phyloP scores from a whole-genome alignment of 2,888 invertebrate species.

The Leucoptera coffeella region DNA sequence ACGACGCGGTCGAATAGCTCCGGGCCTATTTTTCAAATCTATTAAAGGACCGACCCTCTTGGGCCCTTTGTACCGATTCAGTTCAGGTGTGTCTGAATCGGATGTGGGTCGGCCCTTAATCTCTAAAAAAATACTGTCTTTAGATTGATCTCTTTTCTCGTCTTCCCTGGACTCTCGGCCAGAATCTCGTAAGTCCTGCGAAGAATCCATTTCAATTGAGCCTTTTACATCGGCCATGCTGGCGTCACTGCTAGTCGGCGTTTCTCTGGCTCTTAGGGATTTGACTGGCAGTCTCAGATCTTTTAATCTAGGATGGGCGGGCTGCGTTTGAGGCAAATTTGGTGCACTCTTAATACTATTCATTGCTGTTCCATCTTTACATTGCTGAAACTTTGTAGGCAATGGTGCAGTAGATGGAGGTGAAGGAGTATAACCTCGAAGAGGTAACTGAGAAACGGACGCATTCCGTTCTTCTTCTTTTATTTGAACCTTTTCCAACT shows the following conservation, averaged over 20 bases:
- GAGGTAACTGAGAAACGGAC: slow-evolving; percentile 56
- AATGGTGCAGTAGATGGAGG: slow-evolving; percentile 81
- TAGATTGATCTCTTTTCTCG: slow-evolving; percentile 64
- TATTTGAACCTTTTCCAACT: slow-evolving; percentile 59
- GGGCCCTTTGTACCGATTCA: slow-evolving; percentile 50
- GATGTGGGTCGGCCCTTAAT: slow-evolving; percentile 64
- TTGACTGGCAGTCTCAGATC: slow-evolving; percentile 70
- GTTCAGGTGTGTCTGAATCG: slow-evolving; percentile 48
- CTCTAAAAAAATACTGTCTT: slow-evolving; percentile 66
- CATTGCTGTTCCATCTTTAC: slow-evolving; percentile 60
- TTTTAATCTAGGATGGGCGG: slow-evolving; percentile 63
- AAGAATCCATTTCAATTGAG: slow-evolving; percentile 38
- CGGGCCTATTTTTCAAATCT: slow-evolving; percentile 59
- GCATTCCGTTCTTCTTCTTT: slow-evolving; percentile 49
- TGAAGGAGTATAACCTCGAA: slow-evolving; percentile 71
- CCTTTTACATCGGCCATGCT: slow-evolving; percentile 59
- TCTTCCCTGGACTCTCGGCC: slow-evolving; percentile 56
- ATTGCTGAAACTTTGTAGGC: slow-evolving; percentile 71
- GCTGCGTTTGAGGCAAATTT: slow-evolving; percentile 63
- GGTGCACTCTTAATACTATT: slow-evolving; percentile 78
- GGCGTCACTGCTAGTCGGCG: slow-evolving; percentile 56
- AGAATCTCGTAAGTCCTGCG: slow-evolving; percentile 43
- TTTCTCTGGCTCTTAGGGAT: slow-evolving; percentile 56
- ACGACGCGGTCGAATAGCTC: slow-evolving; percentile 45
- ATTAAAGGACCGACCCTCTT: slow-evolving; percentile 55